Percentiles rank a stretch among this genome's conserved stretches.
Evolutionary conservation across 2,113 vertebrate species (phyloP).

Genomic region (Shinisaurus crocodilurus): DNA sequence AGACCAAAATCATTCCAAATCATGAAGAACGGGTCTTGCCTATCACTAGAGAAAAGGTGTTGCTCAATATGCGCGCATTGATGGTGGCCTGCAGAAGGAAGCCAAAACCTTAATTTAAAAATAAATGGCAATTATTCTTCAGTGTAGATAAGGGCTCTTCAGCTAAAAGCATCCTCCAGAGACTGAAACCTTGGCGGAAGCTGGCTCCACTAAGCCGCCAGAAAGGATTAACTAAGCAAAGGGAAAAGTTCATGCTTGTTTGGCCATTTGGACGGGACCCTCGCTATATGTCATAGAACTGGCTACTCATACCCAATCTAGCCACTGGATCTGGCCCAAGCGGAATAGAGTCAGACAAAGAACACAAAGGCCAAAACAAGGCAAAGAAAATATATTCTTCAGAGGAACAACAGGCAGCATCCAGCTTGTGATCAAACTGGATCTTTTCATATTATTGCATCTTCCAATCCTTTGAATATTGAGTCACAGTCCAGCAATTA

Average conservation of each 20-base stretch:
- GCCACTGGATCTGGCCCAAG: not conserved
- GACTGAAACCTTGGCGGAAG: not conserved
- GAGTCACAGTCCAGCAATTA: not conserved
- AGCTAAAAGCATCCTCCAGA: rapidly evolving
- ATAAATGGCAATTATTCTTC: not conserved
- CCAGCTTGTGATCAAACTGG: not conserved
- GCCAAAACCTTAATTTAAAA: slow-evolving; percentile 29
- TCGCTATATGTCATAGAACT: slow-evolving; percentile 18
- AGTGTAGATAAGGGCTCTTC: not conserved
- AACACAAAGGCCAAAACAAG: not conserved
- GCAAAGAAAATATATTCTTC: not conserved
- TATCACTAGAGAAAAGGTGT: not conserved
- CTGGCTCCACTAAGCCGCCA: slow-evolving; percentile 5
- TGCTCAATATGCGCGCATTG: not conserved
- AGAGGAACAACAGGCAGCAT: not conserved
- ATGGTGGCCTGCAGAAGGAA: not conserved
- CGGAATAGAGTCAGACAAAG: slow-evolving; percentile 1
- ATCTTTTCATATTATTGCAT: not conserved
- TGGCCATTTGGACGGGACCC: slow-evolving; percentile 26
- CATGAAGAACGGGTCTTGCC: not conserved
- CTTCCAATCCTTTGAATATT: not conserved
- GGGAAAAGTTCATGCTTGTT: slow-evolving; percentile 36
- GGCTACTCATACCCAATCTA: slow-evolving; percentile 20
- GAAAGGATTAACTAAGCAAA: slow-evolving; percentile 29
- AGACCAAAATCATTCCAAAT: not conserved